These are phyloP conservation scores for Deilephila porcellus DNA, from an alignment of 2,888 invertebrate genomes.

Conservation along the genomic window DNA sequence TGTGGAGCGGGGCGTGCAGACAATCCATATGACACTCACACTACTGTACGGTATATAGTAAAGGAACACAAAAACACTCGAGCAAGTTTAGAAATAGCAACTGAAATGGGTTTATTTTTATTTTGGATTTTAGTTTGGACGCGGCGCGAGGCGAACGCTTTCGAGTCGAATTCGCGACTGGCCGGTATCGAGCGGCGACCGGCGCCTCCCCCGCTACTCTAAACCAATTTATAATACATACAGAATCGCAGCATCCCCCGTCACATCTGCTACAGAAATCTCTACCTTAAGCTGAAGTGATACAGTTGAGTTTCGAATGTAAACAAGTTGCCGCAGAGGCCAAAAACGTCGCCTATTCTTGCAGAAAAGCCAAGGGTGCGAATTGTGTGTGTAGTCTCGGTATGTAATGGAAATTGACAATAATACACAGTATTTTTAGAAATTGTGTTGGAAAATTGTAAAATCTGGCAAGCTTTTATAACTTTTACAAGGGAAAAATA, in stretches of 20 bases:
- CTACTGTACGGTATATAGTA: constrained; percentile 1
- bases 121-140: constrained; percentile 46
- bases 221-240: constrained; percentile 85
- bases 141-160: constrained; percentile 53
- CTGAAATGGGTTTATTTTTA: constrained; percentile 52
- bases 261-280: constrained; percentile 45
- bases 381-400: constrained; percentile 74
- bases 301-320: constrained; percentile 48
- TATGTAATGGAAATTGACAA: constrained; percentile 28
- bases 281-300: constrained; percentile 43
- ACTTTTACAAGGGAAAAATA: no score
- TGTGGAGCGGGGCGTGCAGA: neutral
- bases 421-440: neutral
- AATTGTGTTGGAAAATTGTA: no score
- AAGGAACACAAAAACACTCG: constrained; percentile 20
- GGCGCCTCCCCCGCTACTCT: constrained; percentile 76
- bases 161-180: constrained; percentile 70
- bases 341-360: constrained; percentile 77
- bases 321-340: constrained; percentile 77
- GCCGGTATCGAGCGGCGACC: constrained; percentile 78
- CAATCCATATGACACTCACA: constrained; percentile 30
- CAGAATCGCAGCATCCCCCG: constrained; percentile 83
- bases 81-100: constrained; percentile 23
- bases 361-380: constrained; percentile 79
- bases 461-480: no score